Evolutionary conservation across 2,888 invertebrate genomes (phyloP).

Genomic region (Philhelius pedissequus): DNA sequence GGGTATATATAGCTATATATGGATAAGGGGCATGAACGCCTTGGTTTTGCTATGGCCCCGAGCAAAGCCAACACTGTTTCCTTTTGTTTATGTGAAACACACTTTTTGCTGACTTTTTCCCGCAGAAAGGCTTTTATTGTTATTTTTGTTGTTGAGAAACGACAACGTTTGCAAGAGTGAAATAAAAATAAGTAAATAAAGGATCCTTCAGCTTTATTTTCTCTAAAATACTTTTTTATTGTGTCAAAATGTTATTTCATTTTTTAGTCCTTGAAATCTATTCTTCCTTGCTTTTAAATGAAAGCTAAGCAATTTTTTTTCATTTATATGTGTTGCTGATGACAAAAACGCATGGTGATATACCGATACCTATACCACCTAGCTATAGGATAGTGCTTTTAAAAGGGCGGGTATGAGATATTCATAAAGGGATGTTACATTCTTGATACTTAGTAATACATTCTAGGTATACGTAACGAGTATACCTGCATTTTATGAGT

Average conservation of each 20-base stretch:
- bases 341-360: neutral
- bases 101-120: slow-evolving; percentile 53
- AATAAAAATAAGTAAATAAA: slow-evolving; percentile 53
- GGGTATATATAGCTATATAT: too few species aligned
- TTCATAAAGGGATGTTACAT: neutral
- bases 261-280: slow-evolving; percentile 54
- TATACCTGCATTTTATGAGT: neutral
- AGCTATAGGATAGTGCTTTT: neutral
- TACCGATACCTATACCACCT: neutral
- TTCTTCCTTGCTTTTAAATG: slow-evolving; percentile 27
- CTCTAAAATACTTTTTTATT: slow-evolving; percentile 46
- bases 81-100: slow-evolving; percentile 49
- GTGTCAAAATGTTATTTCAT: slow-evolving; percentile 60
- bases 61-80: slow-evolving; percentile 25
- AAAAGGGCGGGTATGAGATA: neutral
- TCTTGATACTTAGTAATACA: neutral
- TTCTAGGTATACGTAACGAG: neutral
- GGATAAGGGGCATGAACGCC: neutral
- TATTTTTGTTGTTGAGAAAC: slow-evolving; percentile 28
- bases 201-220: slow-evolving; percentile 51
- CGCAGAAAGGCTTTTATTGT: slow-evolving; percentile 53
- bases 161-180: slow-evolving; percentile 18
- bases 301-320: slow-evolving; percentile 37
- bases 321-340: neutral
- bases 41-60: slow-evolving; percentile 4